Evolutionary conservation across 2,113 vertebrate species (phyloP).

Genomic region (Cyrtonyx montezumae): DNA sequence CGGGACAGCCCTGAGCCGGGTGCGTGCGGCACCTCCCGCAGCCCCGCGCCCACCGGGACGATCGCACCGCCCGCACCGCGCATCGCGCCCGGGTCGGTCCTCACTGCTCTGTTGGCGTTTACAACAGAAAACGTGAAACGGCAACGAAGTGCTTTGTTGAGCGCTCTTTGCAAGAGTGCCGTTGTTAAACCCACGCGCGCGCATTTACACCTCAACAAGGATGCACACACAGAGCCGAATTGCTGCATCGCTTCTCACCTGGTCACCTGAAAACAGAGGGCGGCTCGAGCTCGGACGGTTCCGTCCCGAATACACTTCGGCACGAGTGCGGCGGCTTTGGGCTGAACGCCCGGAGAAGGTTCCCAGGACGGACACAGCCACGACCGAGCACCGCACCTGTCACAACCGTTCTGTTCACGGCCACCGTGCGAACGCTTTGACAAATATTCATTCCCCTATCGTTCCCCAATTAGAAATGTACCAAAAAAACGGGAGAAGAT

Average conservation of each 20-base stretch:
- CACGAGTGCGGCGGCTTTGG: neutral
- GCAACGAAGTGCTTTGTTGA: neutral
- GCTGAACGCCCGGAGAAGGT: neutral
- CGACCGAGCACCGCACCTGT: too few relatives aligned
- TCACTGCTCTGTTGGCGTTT: neutral
- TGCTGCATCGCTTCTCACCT: neutral
- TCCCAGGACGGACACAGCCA: neutral
- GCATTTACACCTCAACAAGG: neutral
- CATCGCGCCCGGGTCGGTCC: neutral
- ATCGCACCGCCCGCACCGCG: too few relatives aligned
- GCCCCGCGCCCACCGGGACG: neutral
- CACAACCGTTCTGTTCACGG: neutral
- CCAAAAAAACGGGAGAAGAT: neutral
- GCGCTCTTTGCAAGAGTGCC: neutral
- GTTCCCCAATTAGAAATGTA: neutral
- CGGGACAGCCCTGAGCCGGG: too few relatives aligned
- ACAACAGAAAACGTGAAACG: fast-evolving
- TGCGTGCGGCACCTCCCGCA: neutral
- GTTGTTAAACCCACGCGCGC: neutral
- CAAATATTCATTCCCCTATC: neutral
- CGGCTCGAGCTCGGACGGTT: neutral
- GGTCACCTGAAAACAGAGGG: neutral
- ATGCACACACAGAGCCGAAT: neutral
- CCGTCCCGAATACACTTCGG: neutral
- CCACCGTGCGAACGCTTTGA: neutral